Evolutionary conservation across 2,113 vertebrate species (phyloP).

Genomic region (Amphiprion percula): DNA sequence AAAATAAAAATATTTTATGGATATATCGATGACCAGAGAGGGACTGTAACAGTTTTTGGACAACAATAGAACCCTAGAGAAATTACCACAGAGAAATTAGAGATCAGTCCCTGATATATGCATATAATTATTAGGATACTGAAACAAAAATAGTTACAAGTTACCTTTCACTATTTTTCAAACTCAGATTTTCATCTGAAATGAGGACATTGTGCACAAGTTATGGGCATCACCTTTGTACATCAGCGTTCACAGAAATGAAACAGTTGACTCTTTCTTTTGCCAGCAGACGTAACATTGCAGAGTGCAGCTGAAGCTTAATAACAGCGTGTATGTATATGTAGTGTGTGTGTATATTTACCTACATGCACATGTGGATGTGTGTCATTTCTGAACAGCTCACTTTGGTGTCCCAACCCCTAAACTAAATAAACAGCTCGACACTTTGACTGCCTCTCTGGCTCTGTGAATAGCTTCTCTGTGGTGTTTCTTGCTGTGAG

Average conservation of each 20-base stretch:
- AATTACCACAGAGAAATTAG: too few species aligned
- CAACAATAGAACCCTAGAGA: too few species aligned
- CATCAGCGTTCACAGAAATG: background rate
- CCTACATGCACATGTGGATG: constrained; percentile 37
- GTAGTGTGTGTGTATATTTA: constrained; percentile 59
- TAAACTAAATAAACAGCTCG: constrained; percentile 67
- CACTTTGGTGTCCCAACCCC: constrained; percentile 50
- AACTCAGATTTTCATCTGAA: background rate
- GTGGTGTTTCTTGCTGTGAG: constrained; percentile 53
- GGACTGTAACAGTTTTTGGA: too few species aligned
- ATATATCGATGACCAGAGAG: too few species aligned
- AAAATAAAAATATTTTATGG: too few species aligned
- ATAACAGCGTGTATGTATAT: constrained; percentile 27
- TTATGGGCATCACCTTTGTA: background rate
- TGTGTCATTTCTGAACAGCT: constrained; percentile 59
- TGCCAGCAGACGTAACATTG: constrained; percentile 3
- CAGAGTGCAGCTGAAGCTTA: background rate
- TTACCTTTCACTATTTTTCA: background rate
- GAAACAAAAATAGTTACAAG: background rate
- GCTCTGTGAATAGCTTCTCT: constrained; percentile 58
- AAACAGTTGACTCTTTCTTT: constrained; percentile 36
- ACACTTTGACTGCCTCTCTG: constrained; percentile 51
- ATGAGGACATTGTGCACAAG: background rate
- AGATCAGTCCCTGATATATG: too few species aligned
- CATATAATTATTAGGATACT: too few species aligned